Percentiles rank a stretch among this genome's conserved stretches.
Evolutionary conservation across 2,888 invertebrate genomes (phyloP).

Genomic region (Eupithecia centaureata): DNA sequence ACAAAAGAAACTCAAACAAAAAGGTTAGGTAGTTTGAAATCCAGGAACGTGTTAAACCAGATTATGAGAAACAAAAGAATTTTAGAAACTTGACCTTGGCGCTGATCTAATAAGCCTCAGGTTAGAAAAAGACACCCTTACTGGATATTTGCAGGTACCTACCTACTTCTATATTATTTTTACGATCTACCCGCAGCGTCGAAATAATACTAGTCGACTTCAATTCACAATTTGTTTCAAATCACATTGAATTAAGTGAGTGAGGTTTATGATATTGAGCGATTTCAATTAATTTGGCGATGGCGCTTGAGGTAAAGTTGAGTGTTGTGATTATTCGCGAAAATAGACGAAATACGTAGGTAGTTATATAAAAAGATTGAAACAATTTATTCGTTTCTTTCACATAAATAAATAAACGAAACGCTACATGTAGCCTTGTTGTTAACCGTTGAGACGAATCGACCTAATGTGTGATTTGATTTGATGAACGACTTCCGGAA

Average conservation of each 20-base stretch:
- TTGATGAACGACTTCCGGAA: not conserved
- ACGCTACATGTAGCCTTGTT: not conserved
- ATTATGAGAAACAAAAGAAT: not conserved
- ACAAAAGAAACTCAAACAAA: conserved; percentile 16
- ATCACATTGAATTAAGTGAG: too few species aligned
- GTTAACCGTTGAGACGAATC: not conserved
- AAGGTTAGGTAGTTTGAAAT: not conserved
- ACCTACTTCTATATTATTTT: not conserved
- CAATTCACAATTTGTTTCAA: not conserved
- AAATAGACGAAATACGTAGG: too few species aligned
- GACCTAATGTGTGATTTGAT: too few species aligned
- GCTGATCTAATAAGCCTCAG: not conserved
- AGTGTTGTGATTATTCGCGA: too few species aligned
- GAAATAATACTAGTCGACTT: not conserved
- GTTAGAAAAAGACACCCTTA: not conserved
- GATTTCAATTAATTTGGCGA: not conserved
- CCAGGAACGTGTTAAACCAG: conserved; percentile 3
- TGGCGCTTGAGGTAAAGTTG: not conserved
- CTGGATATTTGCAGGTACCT: not conserved
- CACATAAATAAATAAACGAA: not conserved
- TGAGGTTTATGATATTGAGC: not conserved
- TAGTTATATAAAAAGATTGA: too few species aligned
- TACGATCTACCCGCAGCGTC: not conserved
- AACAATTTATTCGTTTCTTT: not conserved
- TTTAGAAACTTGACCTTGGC: not conserved